phyloP scores from a whole-genome alignment of 1,140 invertebrate genomes.

The Anastrepha obliqua region DNA sequence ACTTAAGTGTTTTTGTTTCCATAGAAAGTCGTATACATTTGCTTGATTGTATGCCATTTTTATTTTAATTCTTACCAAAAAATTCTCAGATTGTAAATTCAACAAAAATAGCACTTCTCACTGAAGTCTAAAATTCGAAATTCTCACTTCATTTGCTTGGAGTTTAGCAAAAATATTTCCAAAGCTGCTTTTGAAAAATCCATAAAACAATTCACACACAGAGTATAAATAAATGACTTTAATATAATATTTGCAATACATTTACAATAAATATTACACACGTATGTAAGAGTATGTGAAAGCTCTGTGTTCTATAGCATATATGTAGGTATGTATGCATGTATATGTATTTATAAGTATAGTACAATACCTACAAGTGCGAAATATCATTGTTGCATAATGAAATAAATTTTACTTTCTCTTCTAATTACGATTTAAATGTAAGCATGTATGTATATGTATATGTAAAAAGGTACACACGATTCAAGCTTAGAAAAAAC shows the following conservation, averaged over 20 bases:
- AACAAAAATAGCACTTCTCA: constrained; percentile 12
- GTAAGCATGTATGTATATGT: constrained; percentile 42
- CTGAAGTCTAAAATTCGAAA: constrained; percentile 35
- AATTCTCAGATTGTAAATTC: constrained; percentile 30
- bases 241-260: not conserved
- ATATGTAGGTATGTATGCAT: not conserved
- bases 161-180: constrained; percentile 17
- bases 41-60: constrained; percentile 65
- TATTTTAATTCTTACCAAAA: constrained; percentile 38
- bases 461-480: constrained; percentile 51
- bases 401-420: constrained; percentile 17
- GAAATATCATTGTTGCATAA: constrained; percentile 17
- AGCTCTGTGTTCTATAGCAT: not conserved
- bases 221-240: constrained; percentile 9
- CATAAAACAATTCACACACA: not conserved
- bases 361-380: constrained; percentile 14
- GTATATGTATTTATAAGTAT: not conserved
- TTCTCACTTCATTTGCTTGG: constrained; percentile 16
- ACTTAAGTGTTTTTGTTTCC: constrained; percentile 60
- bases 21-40: constrained; percentile 73
- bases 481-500: constrained; percentile 51
- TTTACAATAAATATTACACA: not conserved
- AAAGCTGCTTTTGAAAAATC: not conserved
- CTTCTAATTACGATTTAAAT: not conserved
- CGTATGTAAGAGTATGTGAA: not conserved